Conservation (phyloP, 1,140 invertebrate species). For the Cardiocondyla obscurior region DNA sequence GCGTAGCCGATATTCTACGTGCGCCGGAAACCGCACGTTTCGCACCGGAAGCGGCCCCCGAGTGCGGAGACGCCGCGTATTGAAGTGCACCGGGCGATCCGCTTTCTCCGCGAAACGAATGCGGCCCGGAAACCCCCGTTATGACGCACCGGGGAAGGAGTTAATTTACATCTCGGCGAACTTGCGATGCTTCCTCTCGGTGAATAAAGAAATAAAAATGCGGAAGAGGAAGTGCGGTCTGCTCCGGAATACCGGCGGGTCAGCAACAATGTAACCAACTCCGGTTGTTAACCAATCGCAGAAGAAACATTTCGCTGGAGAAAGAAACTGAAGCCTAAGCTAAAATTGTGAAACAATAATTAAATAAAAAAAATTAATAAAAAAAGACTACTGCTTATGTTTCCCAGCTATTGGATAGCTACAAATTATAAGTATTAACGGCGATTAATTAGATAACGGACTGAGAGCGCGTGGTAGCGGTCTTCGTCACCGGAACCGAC, state of each 20-base stretch:
- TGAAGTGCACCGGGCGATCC: conserved; percentile 53
- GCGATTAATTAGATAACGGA: conserved; percentile 65
- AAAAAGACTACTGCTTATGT: too few species aligned
- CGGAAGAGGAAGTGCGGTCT: background rate
- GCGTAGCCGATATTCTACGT: conserved; percentile 63
- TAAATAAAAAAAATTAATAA: too few species aligned
- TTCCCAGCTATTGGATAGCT: too few species aligned
- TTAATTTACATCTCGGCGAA: conserved; percentile 10
- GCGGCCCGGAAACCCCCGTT: conserved; percentile 57
- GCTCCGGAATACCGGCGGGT: background rate
- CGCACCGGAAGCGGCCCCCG: conserved; percentile 73
- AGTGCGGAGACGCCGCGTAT: conserved; percentile 66
- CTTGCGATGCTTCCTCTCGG: conserved; percentile 37
- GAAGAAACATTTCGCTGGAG: background rate
- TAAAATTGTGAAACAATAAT: too few species aligned
- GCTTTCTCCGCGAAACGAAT: conserved; percentile 71
- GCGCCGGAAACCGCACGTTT: conserved; percentile 78
- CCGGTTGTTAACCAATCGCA: background rate
- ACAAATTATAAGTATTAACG: too few species aligned
- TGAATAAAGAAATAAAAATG: conserved; percentile 4
- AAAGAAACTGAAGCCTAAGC: background rate
- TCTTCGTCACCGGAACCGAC: conserved; percentile 10
- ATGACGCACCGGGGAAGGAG: conserved; percentile 43
- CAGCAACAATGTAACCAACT: background rate
- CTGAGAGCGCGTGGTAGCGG: background rate